Evolutionary conservation across 2,113 vertebrate species (phyloP), one percentile per base, ranked within the genome.

Genomic region (Nerophis lumbriciformis): DNA sequence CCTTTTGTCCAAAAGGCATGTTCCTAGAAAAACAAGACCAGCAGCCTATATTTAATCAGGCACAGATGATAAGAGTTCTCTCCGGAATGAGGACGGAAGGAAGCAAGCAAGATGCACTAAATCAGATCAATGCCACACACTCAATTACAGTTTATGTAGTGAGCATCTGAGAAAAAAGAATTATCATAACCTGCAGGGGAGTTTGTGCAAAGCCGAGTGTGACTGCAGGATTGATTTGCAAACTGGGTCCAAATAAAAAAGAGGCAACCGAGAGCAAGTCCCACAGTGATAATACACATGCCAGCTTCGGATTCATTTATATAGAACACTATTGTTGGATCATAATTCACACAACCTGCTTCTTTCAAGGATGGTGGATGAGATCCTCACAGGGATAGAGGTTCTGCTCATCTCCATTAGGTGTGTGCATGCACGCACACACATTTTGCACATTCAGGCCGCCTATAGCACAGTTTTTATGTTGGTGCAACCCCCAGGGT

Each of bases 291-390:
- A 85, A 85, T 78, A 71, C 76, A 84, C 84, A 64, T 71, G 71
- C 71, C 63, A 49, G 69, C 66, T 63, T 71, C 82, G 78, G 77
- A 78, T 77, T 82, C 79, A 78, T 88, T 85, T 85, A 83, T 57
- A 39, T 77, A 68, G 83, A 77, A 65, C 71, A 67, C 85, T 76
- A 85, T 85, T 87, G 82, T 87, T 83, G 76, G 83, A 75, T 76
- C 79, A 78, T 88, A 83, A 88, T 87, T 88, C 85, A 87, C 78
- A 78, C 82, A 88, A 75, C 85, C 85, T 83, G 84, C 79, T 85
- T 84, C 79, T 88, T 83, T 84, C 81, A 82, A 71, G 77, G 75
- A 69, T 65, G 51, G 64, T 76, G 71, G 72, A 86, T 83, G 80
- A 76, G 76, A 48, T 63, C 75, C 82, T 69, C 80, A 16, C 73